Evolutionary conservation across 1,140 invertebrate genomes (phyloP), one percentile per base, ranked within the genome.

Genomic region (Stegodyphus dumicola): DNA sequence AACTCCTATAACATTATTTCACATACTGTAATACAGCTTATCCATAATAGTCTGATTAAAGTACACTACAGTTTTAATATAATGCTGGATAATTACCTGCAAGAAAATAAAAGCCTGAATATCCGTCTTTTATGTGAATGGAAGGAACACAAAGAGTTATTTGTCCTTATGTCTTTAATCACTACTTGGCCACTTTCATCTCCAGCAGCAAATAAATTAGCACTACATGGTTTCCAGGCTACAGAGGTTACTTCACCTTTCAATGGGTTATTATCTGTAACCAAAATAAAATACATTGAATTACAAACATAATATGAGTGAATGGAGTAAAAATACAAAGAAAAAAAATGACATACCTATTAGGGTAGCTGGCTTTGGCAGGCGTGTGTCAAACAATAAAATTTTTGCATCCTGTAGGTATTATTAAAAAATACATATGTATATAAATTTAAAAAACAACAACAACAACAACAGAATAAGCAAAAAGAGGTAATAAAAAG

Each of bases 351-450:
- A 33, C 33, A 33, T 33, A 88, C 87, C 86, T 69, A 88, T 67
- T 15, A 86, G 53, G 54, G 70, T 77, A 15, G 87, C 88, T 60
- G 88, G 89, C 48, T 80, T 85, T 56, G 88, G 86, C 67, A 89
- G 87, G 80, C 89, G 77, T 51, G 80, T 86, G 81, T 89, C 89
- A 88, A 89, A 89, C 17, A 89, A 49, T 48, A 88, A 85, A 56
- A 89, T 80, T 17, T 77, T 87, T 13, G 86, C 88, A 88, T 89
- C 89, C 88, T 89, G 73, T 18, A 83, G 85, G 70, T 83, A 75
- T 6, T 56, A 49, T 53, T 74, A 10, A 33, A 33, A 69, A 15
- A 52, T 51, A 18, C n/a, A 0, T 33, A 17, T 48, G 74, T 17
- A 49, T 6, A 80, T 5, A 13, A 69, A 10, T 69, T 69, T 69